Evolutionary conservation across 1,140 invertebrate genomes (phyloP), one percentile per base, ranked within the genome.

Genomic region (Anadara kagoshimensis): DNA sequence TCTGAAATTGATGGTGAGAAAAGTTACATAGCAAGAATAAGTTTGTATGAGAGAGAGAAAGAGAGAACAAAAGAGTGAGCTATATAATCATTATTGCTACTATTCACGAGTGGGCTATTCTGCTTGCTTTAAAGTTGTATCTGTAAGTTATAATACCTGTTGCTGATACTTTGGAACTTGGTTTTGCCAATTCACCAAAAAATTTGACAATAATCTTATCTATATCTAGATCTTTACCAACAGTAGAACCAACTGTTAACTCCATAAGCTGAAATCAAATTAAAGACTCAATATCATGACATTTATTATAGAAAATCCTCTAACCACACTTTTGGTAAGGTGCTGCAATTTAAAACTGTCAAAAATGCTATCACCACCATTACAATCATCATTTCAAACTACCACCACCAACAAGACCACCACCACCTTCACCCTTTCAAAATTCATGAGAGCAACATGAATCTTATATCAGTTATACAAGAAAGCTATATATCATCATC

Each of bases 171-270:
- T 86, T 87, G 11, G 79, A 76, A 26, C 74, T 62, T 45, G 69
- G 65, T 63, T 86, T 86, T 18, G 81, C 80, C 18, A 88, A 76
- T 45, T 88, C 85, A 73, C 78, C 78, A 68, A 87, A 86, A 69
- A 87, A 79, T 63, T 85, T 85, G 4, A 81, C 73, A 41, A 86
- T 80, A 57, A 87, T 63, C 62, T 83, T 81, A 16, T 78, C 75
- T 26, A 87, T 80, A 18, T 84, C 70, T 62, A 88, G 68, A 16
- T 88, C 85, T 57, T 82, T 76, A 0, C 77, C 78, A 70, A 83
- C 69, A 1, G 74, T 26, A 8, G 82, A 80, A 8, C 85, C 85
- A n/a, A 67, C 79, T 41, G 80, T 80, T 63, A 85, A 56, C 43
- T 85, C 80, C 26, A 87, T 20, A 22, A 87, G 53, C 86, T 87